phyloP scores from a whole-genome alignment of 2,797 vertebrate species.

The Odontamblyopus rebecca region DNA sequence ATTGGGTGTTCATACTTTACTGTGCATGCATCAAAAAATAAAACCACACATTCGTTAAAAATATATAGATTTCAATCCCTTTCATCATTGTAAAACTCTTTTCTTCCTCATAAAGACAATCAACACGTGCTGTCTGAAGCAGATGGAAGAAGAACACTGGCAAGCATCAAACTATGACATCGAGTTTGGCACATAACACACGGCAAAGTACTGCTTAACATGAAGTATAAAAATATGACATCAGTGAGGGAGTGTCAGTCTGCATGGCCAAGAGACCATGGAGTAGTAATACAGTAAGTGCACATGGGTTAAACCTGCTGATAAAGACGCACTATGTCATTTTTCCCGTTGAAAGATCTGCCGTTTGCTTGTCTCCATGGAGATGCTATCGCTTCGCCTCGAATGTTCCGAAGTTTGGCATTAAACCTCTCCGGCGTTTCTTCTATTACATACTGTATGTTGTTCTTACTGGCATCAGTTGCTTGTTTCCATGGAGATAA shows the following conservation, averaged over 20 bases:
- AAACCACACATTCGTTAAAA: slow-evolving; percentile 39
- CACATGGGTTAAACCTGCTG: slow-evolving; percentile 86
- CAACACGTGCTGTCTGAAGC: slow-evolving; percentile 69
- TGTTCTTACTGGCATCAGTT: too few relatives aligned
- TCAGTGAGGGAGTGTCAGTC: slow-evolving; percentile 87
- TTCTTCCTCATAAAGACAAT: slow-evolving; percentile 43
- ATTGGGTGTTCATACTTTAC: slow-evolving; percentile 40
- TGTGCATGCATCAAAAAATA: slow-evolving; percentile 53
- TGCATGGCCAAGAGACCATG: slow-evolving; percentile 79
- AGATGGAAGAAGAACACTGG: slow-evolving; percentile 58
- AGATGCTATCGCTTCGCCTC: background rate
- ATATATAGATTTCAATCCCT: slow-evolving; percentile 9
- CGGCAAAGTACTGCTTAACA: slow-evolving; percentile 82
- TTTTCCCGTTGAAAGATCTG: background rate
- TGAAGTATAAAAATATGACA: slow-evolving; percentile 85
- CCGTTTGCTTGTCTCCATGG: background rate
- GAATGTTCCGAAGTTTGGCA: background rate
- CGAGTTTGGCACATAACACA: slow-evolving; percentile 71
- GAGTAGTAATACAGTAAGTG: slow-evolving; percentile 89
- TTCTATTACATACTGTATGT: too few relatives aligned
- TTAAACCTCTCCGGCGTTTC: too few relatives aligned
- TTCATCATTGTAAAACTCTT: background rate
- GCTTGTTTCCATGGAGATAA: too few relatives aligned
- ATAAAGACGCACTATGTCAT: slow-evolving; percentile 51
- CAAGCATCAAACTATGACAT: slow-evolving; percentile 69